These are phyloP conservation scores for Falco punctatus DNA, from an alignment of 2,113 vertebrate genomes.

Conservation along the genomic window DNA sequence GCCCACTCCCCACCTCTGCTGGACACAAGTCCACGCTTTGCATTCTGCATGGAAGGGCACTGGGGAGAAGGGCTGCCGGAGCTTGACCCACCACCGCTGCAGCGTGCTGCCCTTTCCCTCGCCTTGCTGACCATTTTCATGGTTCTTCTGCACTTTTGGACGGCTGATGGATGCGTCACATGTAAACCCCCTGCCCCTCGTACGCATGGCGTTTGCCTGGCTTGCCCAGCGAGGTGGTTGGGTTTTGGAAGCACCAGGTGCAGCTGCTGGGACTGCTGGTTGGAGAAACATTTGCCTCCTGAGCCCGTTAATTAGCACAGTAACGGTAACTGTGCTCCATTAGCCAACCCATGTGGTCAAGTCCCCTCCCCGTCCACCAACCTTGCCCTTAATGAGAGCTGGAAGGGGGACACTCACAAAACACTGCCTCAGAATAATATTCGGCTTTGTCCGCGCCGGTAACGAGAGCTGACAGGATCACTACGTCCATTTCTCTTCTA, in stretches of 20 bases:
- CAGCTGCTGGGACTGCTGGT: constrained; percentile 43
- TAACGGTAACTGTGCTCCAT: constrained; percentile 74
- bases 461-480: constrained; percentile 96
- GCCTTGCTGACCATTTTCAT: background rate
- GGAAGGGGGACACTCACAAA: constrained; percentile 90
- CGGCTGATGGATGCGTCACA: background rate
- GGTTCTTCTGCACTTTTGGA: background rate
- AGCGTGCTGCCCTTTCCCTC: background rate
- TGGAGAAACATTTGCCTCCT: constrained; percentile 62
- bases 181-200: rapidly evolving
- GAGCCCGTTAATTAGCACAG: constrained; percentile 81
- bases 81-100: background rate
- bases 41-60: background rate
- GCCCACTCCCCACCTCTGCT: background rate
- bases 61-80: background rate
- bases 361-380: constrained; percentile 69
- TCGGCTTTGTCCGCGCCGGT: constrained; percentile 89
- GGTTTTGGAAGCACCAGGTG: constrained; percentile 65
- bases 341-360: constrained; percentile 74
- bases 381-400: constrained; percentile 91
- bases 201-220: background rate
- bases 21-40: background rate
- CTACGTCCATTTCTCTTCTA: constrained; percentile 96
- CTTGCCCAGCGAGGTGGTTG: background rate
- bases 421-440: constrained; percentile 98